Conservation (phyloP, 2,113 vertebrate genomes). For the Thunnus thynnus region DNA sequence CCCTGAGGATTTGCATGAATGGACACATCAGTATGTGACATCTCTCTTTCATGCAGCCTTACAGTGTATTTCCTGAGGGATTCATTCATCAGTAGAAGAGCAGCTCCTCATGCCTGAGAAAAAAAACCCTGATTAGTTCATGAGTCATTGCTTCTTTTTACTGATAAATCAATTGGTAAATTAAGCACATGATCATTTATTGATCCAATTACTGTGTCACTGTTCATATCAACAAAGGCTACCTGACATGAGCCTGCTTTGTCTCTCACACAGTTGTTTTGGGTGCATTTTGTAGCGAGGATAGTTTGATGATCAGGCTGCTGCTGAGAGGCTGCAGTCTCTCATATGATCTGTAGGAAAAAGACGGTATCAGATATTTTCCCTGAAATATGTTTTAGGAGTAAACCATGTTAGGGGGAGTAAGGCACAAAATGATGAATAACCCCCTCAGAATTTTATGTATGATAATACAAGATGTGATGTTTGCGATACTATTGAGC, state of each 20-base stretch:
- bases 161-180: slow-evolving; percentile 49
- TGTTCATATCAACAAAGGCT: slow-evolving; percentile 13
- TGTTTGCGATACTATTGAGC: not conserved
- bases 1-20: slow-evolving; percentile 42
- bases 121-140: slow-evolving; percentile 24
- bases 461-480: slow-evolving; percentile 14
- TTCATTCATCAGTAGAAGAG: slow-evolving; percentile 36
- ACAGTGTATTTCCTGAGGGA: slow-evolving; percentile 27
- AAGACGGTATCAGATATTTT: not conserved
- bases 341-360: slow-evolving; percentile 4
- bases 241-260: not conserved
- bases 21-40: slow-evolving; percentile 28
- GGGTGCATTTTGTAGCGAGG: not conserved
- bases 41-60: slow-evolving; percentile 1
- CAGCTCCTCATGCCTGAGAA: not conserved
- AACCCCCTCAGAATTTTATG: not conserved
- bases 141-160: slow-evolving; percentile 37
- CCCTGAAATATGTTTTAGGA: not conserved
- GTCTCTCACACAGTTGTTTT: not conserved
- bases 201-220: slow-evolving; percentile 20
- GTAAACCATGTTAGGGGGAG: not conserved
- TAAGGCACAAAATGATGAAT: slow-evolving; percentile 6
- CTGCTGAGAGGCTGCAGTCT: not conserved
- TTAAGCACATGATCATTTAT: slow-evolving; percentile 32
- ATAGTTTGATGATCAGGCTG: not conserved